Evolutionary conservation across 2,888 invertebrate species (phyloP), one percentile per base, ranked within the genome.

Genomic region (Amblyjoppa proteus): DNA sequence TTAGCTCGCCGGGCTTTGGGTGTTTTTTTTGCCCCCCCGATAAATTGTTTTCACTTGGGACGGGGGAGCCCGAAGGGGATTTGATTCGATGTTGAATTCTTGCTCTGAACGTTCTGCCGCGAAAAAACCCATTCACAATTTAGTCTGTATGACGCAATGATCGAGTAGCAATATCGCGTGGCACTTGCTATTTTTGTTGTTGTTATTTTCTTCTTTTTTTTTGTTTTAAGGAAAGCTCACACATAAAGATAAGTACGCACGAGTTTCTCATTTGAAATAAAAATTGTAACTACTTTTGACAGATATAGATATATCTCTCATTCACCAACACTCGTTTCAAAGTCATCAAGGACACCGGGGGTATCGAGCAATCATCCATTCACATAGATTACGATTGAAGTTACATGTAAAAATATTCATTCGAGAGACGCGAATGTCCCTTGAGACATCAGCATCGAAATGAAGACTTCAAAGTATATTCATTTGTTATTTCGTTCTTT

Each of bases 321-420:
- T 79, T 81, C 83, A 81, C 69, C 76, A 70, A 73, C 83, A 77
- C 61, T 56, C 74, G 20, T 51, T 75, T 49, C 28, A 51, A 70
- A 20, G 79, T 79, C 75, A 69, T 31, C 20, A 56, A 79, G 53
- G 77, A 66, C 66, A 69, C 68, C 25, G 41, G 34, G 61, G 34
- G 61, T 85, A 64, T 78, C 77, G 73, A 73, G 70, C 49, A 86
- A 83, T 58, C 80, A 79, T 83, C 61, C 84, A 86, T 79, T 81
- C 73, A 78, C 53, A 80, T 76, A 79, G 70, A 81, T 81, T 83
- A 83, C 76, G 80, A 83, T 78, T 85, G 83, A 87, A 81, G 80
- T 81, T 83, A 87, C 81, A 87, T 87, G 87, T 86, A 87, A 87
- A 87, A 87, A 87, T 87, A 87, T 87, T 84, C 80, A 70, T 86